Percentiles rank a stretch among this genome's conserved stretches.
phyloP scores from a whole-genome alignment of 2,797 vertebrate species.

The Limnodromus scolopaceus region DNA sequence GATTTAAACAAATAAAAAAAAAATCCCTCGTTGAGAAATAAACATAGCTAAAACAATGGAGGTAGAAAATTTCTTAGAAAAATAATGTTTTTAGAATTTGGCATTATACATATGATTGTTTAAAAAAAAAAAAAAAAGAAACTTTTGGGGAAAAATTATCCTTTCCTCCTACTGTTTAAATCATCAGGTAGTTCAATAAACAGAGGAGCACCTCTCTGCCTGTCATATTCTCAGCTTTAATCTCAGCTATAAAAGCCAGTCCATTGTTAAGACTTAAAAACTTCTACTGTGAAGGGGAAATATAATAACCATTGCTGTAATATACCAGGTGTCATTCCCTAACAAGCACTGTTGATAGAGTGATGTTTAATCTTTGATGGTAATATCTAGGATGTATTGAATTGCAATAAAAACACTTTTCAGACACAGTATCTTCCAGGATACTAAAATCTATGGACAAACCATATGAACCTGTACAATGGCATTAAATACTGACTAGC shows the following conservation, averaged over 20 bases:
- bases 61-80: constrained; percentile 43
- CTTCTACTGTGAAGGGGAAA: constrained; percentile 69
- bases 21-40: background rate
- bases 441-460: constrained; percentile 43
- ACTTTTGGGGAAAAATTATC: background rate
- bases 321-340: constrained; percentile 63
- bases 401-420: constrained; percentile 50
- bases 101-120: background rate
- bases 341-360: constrained; percentile 65
- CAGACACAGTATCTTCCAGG: constrained; percentile 26
- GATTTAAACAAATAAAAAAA: background rate
- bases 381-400: constrained; percentile 1
- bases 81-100: background rate
- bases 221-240: constrained; percentile 66
- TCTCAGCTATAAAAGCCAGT: constrained; percentile 47
- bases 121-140: background rate
- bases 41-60: background rate
- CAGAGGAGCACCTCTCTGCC: constrained; percentile 43
- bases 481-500: background rate
- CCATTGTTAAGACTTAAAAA: constrained; percentile 69
- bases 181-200: constrained; percentile 54
- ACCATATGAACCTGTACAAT: constrained; percentile 36
- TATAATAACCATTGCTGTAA: constrained; percentile 65
- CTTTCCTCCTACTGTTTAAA: constrained; percentile 26
- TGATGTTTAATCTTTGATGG: constrained; percentile 40